Base-by-base conservation (phyloP, 2,113 vertebrate species). In the Scomber colias region DNA sequence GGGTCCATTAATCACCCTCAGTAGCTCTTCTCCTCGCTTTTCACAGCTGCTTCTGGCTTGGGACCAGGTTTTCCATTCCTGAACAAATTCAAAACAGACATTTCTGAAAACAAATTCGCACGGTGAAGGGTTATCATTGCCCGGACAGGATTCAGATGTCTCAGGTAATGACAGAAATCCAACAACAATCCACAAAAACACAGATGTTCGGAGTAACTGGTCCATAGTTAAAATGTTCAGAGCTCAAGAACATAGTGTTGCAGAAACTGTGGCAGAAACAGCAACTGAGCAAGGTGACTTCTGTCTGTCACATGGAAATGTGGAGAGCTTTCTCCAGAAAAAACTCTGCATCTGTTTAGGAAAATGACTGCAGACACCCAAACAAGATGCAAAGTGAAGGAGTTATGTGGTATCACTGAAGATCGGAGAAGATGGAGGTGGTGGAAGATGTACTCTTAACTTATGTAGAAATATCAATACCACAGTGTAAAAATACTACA, bases 321-420 rank as follows among this genome's bases (percentile, higher is more conserved):
- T 2, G 77, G 62, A 40, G 46, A 82, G 78, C 87, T 87, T 88
- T 90, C 84, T 88, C 69, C 69, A 87, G 87, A 9, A 76, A 85
- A 93, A 90, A 90, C 87, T 89, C 71, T 90, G 90, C 89, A 91
- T 90, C 77, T 85, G 79, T 40, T 93, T 96, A 95, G 91, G 94
- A 77, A 96, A 96, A 96, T 95, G 68, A 79, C 50, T 70, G n/a
- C 17, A 83, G 84, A 79, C 87, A 94, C 91, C 86, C 93, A 95
- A 94, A 94, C 86, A 91, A 93, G 92, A 69, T 66, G 64, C 64
- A 66, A 66, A 66, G 30, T 48, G 35, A n/a, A 40, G 35, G 35
- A 40, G 35, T 40, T 24, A 48, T 16, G 17, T 54, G 51, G 19
- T 54, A 16, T 54, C 16, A n/a, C 9, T 7, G 7, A 16, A 54